Base-by-base conservation (phyloP, 2,888 invertebrate species). In the Chouioia cunea region DNA sequence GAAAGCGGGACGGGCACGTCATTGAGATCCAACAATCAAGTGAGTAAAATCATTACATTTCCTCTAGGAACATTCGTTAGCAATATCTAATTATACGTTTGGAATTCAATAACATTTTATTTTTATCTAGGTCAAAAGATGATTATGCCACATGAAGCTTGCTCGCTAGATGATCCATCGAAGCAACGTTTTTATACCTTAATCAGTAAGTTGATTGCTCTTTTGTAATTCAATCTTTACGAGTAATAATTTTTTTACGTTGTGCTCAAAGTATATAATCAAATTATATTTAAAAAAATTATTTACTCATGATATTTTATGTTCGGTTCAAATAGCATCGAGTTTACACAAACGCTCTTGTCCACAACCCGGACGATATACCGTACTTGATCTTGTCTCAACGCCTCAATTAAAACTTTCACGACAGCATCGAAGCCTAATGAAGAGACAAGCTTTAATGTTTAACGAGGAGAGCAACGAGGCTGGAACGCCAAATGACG, bases 1-100 rank as follows among this genome's bases (percentile, higher is more conserved):
- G 91, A 83, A 90, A 90, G 63, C 89, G 94, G 64, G 92, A 91
- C 74, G 88, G 89, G 60, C 89, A 90, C 78, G 92, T 94, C 43
- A 90, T 94, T 77, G 93, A 93, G 85, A 87, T 93, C 71, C 92
- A 92, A 80, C 90, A 91, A 79, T 91, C 91, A 64, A 84, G 87
- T 83, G 79, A 84, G 84, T 82, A 73, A 16, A 64, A 60, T 27
- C 20, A 20, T 56, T 22, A 56, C 6, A 22, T 23, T 12, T 56
- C 20, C 18, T 15, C 16, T 44, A 14, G 16, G 2, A n/a, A 59
- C 44, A n/a, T n/a, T n/a, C n/a, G n/a, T n/a, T n/a, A n/a, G n/a
- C 36, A 4, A 8, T 36, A 36, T 36, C 12, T 12, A 10, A 36
- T 36, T 36, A 12, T 10, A 36, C 36, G 36, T 36, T 36, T 10